A percentile compares a stretch with the other conserved stretches of the same genome.
phyloP scores from a whole-genome alignment of 2,797 vertebrate species.

The Rhyacichthys aspro region DNA sequence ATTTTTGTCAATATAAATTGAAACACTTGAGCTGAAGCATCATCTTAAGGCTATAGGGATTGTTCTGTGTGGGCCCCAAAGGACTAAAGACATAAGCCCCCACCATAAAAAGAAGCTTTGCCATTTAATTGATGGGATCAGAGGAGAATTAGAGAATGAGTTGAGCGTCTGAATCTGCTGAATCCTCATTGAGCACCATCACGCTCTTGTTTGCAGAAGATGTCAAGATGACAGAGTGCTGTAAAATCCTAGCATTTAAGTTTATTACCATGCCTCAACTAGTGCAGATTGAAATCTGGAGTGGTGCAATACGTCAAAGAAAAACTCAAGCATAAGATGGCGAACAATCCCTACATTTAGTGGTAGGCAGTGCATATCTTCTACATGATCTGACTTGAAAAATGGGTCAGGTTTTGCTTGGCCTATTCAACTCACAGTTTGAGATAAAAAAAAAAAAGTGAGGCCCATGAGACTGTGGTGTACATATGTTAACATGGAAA shows the following conservation, averaged over 20 bases:
- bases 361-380: constrained; percentile 37
- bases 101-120: constrained; percentile 43
- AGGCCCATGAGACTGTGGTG: constrained; percentile 16
- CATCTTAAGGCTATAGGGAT: constrained; percentile 15
- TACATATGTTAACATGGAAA: constrained; percentile 53
- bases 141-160: constrained; percentile 58
- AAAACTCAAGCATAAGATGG: constrained; percentile 31
- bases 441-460: constrained; percentile 13
- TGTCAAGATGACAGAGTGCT: constrained; percentile 56
- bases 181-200: constrained; percentile 38
- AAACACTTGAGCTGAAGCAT: constrained; percentile 11
- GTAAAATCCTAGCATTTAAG: constrained; percentile 37
- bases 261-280: constrained; percentile 51
- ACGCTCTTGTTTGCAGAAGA: constrained; percentile 57
- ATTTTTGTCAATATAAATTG: neutral
- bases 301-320: constrained; percentile 37
- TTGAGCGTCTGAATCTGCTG: constrained; percentile 45
- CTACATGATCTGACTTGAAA: constrained; percentile 46
- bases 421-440: constrained; percentile 11
- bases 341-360: constrained; percentile 25
- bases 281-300: constrained; percentile 40
- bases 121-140: constrained; percentile 66
- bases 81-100: constrained; percentile 54
- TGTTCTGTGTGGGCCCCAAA: constrained; percentile 32
- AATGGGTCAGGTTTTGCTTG: constrained; percentile 27